These are phyloP conservation scores for Tetrapedia diversipes DNA, from an alignment of 2,888 invertebrate species.

Conservation along the genomic window DNA sequence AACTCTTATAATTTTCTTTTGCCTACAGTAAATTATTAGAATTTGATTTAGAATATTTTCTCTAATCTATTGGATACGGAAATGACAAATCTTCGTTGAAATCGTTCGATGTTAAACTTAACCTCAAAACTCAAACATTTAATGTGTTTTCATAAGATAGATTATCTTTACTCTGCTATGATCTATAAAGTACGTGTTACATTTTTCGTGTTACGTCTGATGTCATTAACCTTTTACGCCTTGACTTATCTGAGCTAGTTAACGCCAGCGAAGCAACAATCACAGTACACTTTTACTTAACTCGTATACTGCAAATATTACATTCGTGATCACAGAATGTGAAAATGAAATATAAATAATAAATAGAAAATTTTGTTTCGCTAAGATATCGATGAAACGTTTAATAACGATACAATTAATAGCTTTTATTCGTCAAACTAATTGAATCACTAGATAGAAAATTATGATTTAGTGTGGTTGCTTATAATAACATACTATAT, in stretches of 20 bases:
- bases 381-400: not conserved
- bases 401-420: not conserved
- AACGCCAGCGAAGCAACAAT: no score
- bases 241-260: not conserved
- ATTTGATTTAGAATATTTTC: no score
- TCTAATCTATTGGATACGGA: no score
- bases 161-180: not conserved
- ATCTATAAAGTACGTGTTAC: not conserved
- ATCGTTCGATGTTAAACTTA: not conserved
- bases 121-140: conserved; percentile 11
- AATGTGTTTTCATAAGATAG: not conserved
- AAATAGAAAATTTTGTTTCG: not conserved
- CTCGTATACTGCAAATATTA: no score
- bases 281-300: no score
- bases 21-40: no score
- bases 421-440: not conserved
- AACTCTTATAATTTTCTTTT: no score
- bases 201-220: not conserved
- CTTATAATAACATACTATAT: not conserved
- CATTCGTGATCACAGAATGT: no score
- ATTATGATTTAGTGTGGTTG: not conserved
- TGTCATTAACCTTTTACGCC: not conserved
- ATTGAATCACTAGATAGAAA: not conserved
- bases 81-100: not conserved
- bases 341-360: not conserved